These are phyloP conservation scores for Mesochorus sp. DNA, from an alignment of 2,888 invertebrate genomes.

Conservation along the genomic window DNA sequence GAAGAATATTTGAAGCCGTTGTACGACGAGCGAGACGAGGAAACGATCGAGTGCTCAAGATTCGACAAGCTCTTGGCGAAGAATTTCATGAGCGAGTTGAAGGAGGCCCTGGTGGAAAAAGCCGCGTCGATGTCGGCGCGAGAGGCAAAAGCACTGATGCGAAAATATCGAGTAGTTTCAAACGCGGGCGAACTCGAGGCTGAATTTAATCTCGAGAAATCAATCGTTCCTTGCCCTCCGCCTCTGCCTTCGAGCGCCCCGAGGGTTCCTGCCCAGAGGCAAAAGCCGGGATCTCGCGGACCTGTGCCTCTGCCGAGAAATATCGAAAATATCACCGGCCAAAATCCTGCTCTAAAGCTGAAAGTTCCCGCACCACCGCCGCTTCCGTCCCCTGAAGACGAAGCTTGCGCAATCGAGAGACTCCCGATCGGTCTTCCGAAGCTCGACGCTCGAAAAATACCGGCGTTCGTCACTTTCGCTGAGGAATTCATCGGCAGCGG, in stretches of 20 bases:
- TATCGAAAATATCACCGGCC: background rate
- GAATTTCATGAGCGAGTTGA: conserved; percentile 79
- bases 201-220: conserved; percentile 1
- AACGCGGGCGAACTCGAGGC: background rate
- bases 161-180: conserved; percentile 69
- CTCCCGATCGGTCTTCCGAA: conserved; percentile 64
- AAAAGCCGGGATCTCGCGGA: conserved; percentile 14
- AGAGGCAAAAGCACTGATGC: conserved; percentile 75
- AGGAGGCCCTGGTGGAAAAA: conserved; percentile 77
- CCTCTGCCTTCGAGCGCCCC: conserved; percentile 61
- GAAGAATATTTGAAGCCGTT: conserved; percentile 76
- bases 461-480: conserved; percentile 67
- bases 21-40: conserved; percentile 69
- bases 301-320: conserved; percentile 41
- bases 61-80: conserved; percentile 74
- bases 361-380: conserved; percentile 14
- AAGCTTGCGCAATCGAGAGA: conserved; percentile 31
- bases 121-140: conserved; percentile 77
- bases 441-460: conserved; percentile 59
- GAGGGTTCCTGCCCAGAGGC: background rate
- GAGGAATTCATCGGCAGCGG: conserved; percentile 79
- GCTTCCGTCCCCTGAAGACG: conserved; percentile 13
- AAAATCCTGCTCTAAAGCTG: background rate
- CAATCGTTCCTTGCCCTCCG: conserved; percentile 64
- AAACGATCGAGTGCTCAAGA: conserved; percentile 66